phyloP scores from a whole-genome alignment of 2,113 vertebrate genomes.

The Pogonocichla stellata region DNA sequence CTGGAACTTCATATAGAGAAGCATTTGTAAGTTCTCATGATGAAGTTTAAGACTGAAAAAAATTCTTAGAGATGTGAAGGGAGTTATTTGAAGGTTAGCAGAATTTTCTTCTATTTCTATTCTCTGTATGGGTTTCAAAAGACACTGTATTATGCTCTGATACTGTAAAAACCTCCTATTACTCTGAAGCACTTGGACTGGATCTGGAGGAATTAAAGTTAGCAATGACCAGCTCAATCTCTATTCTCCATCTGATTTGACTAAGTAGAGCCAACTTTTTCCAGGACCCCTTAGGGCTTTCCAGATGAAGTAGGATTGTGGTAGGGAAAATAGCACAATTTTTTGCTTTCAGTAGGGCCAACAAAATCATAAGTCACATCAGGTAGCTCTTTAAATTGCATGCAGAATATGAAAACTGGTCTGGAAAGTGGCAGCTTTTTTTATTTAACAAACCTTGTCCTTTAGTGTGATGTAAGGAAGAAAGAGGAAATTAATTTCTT shows the following conservation, averaged over 20 bases:
- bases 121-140: not conserved
- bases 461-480: not conserved
- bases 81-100: conserved; percentile 22
- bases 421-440: not conserved
- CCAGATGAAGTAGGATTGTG: not conserved
- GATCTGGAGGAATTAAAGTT: not conserved
- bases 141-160: not conserved
- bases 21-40: not conserved
- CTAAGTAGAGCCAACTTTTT: conserved; percentile 36
- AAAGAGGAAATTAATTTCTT: not conserved
- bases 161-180: not conserved
- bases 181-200: not conserved
- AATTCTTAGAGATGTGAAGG: not conserved
- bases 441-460: not conserved
- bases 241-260: not conserved
- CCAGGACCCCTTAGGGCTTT: not conserved
- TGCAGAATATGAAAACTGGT: not conserved
- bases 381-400: not conserved
- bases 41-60: not conserved
- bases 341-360: conserved; percentile 35
- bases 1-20: conserved; percentile 7
- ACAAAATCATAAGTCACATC: conserved; percentile 24
- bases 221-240: not conserved
- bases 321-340: not conserved
- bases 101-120: not conserved